Percentiles rank a stretch among this genome's conserved stretches.
phyloP scores from a whole-genome alignment of 2,888 invertebrate species.

The Drosophila rubida region DNA sequence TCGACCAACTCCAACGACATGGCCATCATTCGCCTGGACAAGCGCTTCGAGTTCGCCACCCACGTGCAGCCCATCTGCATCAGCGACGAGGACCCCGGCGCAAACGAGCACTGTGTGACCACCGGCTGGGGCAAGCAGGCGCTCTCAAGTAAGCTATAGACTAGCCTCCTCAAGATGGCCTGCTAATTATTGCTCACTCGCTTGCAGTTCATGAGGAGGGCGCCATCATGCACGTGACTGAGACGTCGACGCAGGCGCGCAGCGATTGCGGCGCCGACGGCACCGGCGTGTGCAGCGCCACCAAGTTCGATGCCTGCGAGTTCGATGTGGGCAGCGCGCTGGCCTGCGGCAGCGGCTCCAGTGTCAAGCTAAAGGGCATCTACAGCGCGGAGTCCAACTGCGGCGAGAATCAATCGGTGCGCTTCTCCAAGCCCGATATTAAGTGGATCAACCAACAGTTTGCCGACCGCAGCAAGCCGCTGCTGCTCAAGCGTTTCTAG shows the following conservation, averaged over 20 bases:
- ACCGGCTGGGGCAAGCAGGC: conserved; percentile 94
- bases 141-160: conserved; percentile 88
- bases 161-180: background rate
- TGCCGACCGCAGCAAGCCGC: conserved; percentile 78
- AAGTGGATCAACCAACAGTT: conserved; percentile 86
- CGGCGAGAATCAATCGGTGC: conserved; percentile 86
- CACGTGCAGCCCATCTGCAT: conserved; percentile 92
- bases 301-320: conserved; percentile 90
- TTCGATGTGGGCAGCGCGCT: conserved; percentile 92
- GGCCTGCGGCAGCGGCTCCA: conserved; percentile 90
- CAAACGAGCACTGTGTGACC: conserved; percentile 88
- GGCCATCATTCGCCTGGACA: conserved; percentile 89
- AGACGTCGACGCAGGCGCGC: conserved; percentile 89
- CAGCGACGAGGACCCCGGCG: conserved; percentile 87
- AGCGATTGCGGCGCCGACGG: conserved; percentile 80
- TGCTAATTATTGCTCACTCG: background rate
- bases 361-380: conserved; percentile 89
- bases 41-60: conserved; percentile 88
- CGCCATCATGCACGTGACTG: conserved; percentile 90
- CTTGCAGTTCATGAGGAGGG: conserved; percentile 89
- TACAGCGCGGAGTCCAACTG: conserved; percentile 91
- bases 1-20: conserved; percentile 88
- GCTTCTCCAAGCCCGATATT: conserved; percentile 87
- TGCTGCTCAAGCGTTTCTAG: conserved; percentile 73
- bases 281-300: conserved; percentile 88